Conservation (phyloP, 2,113 vertebrate genomes). For the Taxidea taxus region DNA sequence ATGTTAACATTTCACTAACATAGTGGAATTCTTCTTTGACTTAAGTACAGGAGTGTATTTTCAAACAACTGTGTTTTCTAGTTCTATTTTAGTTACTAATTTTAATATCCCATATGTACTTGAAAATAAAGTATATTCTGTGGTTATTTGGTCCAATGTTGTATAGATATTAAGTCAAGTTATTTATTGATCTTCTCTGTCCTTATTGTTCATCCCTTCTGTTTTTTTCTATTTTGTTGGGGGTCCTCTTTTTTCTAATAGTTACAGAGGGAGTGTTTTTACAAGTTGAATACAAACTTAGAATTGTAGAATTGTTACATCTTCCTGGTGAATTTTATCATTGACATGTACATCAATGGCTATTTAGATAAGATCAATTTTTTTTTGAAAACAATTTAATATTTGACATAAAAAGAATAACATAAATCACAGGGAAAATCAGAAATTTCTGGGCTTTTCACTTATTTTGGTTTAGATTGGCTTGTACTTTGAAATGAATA, state of each 20-base stretch:
- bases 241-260: background rate
- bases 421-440: background rate
- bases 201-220: background rate
- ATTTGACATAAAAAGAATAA: background rate
- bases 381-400: background rate
- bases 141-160: background rate
- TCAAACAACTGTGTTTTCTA: background rate
- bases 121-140: constrained; percentile 1
- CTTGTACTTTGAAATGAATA: background rate
- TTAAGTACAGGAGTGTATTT: background rate
- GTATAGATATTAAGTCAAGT: background rate
- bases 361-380: background rate
- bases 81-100: background rate
- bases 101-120: background rate
- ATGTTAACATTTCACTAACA: background rate
- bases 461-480: background rate
- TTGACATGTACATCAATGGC: background rate
- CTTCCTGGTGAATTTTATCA: background rate
- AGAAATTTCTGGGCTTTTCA: background rate
- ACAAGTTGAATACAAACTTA: background rate
- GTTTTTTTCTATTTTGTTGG: background rate
- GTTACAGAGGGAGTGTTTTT: background rate
- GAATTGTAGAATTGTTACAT: background rate
- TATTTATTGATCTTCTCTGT: background rate
- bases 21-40: background rate